These are phyloP conservation scores for Megaustenia siamemsis DNA, from an alignment of 2,888 invertebrate species.

Conservation along the genomic window DNA sequence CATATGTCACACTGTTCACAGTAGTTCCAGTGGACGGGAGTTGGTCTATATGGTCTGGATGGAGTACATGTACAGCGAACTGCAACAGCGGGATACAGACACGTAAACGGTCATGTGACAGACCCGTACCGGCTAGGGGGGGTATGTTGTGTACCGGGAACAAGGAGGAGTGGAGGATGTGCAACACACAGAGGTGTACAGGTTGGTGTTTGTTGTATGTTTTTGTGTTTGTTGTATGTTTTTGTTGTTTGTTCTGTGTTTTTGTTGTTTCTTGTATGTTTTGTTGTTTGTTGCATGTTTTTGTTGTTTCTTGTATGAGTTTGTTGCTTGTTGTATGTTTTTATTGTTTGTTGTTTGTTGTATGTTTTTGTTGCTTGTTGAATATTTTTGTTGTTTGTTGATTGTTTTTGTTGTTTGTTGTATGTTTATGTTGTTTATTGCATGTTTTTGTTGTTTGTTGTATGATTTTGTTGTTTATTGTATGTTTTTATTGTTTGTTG, in stretches of 20 bases:
- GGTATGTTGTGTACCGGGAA: constrained; percentile 87
- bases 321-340: no score
- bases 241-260: background rate
- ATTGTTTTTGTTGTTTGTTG: no score
- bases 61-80: constrained; percentile 88
- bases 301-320: no score
- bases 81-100: constrained; percentile 86
- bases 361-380: no score
- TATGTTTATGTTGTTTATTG: no score
- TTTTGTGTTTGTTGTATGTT: background rate
- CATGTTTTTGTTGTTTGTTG: no score
- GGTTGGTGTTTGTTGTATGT: constrained; percentile 62
- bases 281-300: background rate
- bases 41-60: constrained; percentile 86
- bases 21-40: constrained; percentile 80
- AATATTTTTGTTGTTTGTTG: no score
- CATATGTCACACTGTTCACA: constrained; percentile 56
- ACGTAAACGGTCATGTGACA: constrained; percentile 86
- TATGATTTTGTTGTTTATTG: no score
- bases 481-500: no score
- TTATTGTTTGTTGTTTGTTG: no score
- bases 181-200: constrained; percentile 82
- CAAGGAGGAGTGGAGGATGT: constrained; percentile 86
- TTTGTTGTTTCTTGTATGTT: background rate
- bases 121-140: constrained; percentile 83